phyloP scores from a whole-genome alignment of 2,888 invertebrate species.

The Teinopalpus imperialis region DNA sequence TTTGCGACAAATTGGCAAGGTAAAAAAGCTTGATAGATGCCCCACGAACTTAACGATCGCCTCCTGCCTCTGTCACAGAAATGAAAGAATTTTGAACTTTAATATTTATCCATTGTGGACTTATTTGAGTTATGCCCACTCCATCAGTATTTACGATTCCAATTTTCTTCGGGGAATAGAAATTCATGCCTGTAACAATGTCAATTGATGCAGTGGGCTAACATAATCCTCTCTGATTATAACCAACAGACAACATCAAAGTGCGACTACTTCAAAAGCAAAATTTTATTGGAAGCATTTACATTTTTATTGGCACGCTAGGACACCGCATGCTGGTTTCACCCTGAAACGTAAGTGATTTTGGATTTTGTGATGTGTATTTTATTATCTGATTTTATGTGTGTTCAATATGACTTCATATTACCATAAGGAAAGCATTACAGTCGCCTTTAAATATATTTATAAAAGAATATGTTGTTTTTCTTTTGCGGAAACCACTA shows the following conservation, averaged over 20 bases:
- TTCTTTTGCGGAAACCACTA: slow-evolving; percentile 21
- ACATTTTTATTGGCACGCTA: slow-evolving; percentile 80
- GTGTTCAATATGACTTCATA: slow-evolving; percentile 69
- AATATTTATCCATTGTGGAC: too few relatives aligned
- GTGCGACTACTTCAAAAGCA: slow-evolving; percentile 74
- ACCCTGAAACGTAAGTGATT: slow-evolving; percentile 80
- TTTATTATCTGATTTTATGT: slow-evolving; percentile 80
- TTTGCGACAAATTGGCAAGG: too few relatives aligned
- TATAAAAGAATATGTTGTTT: slow-evolving; percentile 36
- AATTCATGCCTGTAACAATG: slow-evolving; percentile 19
- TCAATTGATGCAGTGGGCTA: slow-evolving; percentile 42
- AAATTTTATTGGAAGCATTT: slow-evolving; percentile 77
- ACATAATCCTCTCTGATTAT: slow-evolving; percentile 63
- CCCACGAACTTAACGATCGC: too few relatives aligned
- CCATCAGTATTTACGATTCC: slow-evolving; percentile 12
- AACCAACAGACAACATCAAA: slow-evolving; percentile 65
- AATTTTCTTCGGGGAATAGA: slow-evolving; percentile 16
- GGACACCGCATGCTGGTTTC: slow-evolving; percentile 69
- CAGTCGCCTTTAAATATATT: slow-evolving; percentile 40
- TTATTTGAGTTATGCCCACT: too few relatives aligned
- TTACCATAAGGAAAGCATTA: slow-evolving; percentile 70
- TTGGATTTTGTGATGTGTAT: slow-evolving; percentile 81
- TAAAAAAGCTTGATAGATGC: too few relatives aligned
- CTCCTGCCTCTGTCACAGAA: too few relatives aligned
- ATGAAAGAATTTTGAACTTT: too few relatives aligned